phyloP scores from a whole-genome alignment of 2,113 vertebrate genomes.

The Suncus etruscus region DNA sequence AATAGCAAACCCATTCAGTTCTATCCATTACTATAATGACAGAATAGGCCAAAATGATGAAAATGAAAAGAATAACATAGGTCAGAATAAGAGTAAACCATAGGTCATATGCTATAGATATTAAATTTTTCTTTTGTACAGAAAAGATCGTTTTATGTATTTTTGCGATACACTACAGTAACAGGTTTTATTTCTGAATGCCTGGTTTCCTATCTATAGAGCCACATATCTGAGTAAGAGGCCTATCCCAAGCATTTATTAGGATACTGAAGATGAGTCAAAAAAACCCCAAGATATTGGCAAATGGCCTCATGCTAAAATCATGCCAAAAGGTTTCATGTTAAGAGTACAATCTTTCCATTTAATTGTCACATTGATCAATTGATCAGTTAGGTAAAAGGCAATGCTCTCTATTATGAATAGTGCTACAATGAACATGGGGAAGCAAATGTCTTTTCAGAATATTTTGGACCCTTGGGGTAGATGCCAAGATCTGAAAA shows the following conservation, averaged over 20 bases:
- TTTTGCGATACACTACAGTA: constrained; percentile 71
- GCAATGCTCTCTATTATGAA: too few relatives aligned
- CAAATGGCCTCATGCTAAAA: constrained; percentile 8
- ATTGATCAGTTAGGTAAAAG: background rate
- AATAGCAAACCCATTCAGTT: constrained; percentile 61
- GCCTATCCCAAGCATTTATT: constrained; percentile 62
- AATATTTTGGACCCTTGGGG: too few relatives aligned
- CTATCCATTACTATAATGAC: constrained; percentile 67
- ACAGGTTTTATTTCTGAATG: constrained; percentile 69
- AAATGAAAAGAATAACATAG: constrained; percentile 49
- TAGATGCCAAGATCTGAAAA: too few relatives aligned
- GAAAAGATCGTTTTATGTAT: constrained; percentile 23
- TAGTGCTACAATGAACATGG: too few relatives aligned
- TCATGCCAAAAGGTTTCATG: constrained; percentile 37
- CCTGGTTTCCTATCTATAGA: constrained; percentile 68
- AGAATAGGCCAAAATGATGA: constrained; percentile 40
- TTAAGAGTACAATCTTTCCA: constrained; percentile 17
- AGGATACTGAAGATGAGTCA: constrained; percentile 64
- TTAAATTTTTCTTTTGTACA: constrained; percentile 57
- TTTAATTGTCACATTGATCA: background rate
- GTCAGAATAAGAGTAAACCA: constrained; percentile 48
- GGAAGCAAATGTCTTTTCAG: too few relatives aligned
- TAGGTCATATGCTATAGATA: constrained; percentile 19
- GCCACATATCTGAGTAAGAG: constrained; percentile 57
- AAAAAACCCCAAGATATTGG: constrained; percentile 23